phyloP scores from a whole-genome alignment of 1,140 invertebrate species.

The Conopomorpha cramerella region DNA sequence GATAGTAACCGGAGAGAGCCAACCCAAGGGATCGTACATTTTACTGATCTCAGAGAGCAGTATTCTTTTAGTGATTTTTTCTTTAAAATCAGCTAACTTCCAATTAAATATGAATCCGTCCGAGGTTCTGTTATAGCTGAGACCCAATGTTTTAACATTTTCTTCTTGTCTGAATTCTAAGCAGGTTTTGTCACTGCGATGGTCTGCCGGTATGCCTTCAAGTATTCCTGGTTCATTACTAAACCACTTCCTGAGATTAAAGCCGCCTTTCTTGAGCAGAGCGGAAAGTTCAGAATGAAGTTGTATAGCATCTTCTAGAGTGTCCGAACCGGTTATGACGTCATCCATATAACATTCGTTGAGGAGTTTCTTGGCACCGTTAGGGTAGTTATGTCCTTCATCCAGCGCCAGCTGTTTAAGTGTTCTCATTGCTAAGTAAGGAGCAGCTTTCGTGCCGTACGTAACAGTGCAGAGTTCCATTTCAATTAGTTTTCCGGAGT shows the following conservation, averaged over 20 bases:
- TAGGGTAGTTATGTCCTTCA: conserved; percentile 10
- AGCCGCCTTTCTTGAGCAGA: background rate
- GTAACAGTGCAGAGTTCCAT: conserved; percentile 8
- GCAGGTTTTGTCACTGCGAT: background rate
- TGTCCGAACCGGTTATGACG: background rate
- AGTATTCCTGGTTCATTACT: background rate
- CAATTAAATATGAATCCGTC: no score
- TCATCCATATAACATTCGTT: background rate
- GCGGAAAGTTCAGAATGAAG: background rate
- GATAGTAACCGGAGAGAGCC: background rate
- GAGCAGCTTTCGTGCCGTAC: conserved; percentile 15
- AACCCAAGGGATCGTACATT: background rate
- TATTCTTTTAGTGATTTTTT: background rate
- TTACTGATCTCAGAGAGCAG: background rate
- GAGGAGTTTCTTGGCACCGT: background rate
- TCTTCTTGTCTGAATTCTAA: background rate
- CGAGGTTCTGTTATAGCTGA: background rate
- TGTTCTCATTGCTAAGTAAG: background rate
- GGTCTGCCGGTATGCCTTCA: background rate
- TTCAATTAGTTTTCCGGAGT: background rate
- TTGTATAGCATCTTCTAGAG: background rate
- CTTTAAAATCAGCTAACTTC: no score
- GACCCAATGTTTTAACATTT: background rate
- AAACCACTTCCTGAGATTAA: background rate
- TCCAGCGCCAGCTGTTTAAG: conserved; percentile 11